Conservation (phyloP, 2,888 invertebrate genomes). For the Strigamia transsilvanica region DNA sequence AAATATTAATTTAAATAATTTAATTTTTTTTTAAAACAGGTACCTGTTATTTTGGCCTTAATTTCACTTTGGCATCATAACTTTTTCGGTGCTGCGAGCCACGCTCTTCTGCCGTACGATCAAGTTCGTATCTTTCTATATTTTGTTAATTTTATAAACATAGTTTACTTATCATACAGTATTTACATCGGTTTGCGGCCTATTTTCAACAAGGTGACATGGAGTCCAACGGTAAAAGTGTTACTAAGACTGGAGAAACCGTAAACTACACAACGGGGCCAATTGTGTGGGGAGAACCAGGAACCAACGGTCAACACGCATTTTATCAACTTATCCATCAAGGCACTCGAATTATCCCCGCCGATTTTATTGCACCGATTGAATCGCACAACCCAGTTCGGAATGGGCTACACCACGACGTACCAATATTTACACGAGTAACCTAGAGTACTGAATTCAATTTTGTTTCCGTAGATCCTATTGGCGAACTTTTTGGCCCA, state of each 20-base stretch:
- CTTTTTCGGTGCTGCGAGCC: constrained; percentile 94
- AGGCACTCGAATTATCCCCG: constrained; percentile 88
- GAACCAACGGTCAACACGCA: constrained; percentile 99
- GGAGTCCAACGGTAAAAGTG: constrained; percentile 97
- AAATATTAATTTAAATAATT: neutral
- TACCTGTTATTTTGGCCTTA: constrained; percentile 90
- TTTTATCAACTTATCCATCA: constrained; percentile 99
- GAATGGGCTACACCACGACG: constrained; percentile 85
- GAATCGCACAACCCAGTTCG: constrained; percentile 87
- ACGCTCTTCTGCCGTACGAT: constrained; percentile 96
- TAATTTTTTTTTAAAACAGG: constrained; percentile 69
- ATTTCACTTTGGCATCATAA: constrained; percentile 95
- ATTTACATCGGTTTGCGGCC: constrained; percentile 97
- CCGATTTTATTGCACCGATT: constrained; percentile 95
- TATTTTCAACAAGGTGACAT: constrained; percentile 99
- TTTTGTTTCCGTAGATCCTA: constrained; percentile 72
- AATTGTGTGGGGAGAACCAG: constrained; percentile 97
- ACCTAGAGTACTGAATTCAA: neutral
- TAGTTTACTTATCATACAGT: constrained; percentile 66
- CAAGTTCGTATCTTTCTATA: constrained; percentile 69
- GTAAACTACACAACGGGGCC: constrained; percentile 73
- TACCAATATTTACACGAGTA: constrained; percentile 58
- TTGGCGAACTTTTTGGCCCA: constrained; percentile 98
- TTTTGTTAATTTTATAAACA: neutral
- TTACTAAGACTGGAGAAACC: constrained; percentile 62